A percentile compares a stretch with the other conserved stretches of the same genome.
phyloP scores from a whole-genome alignment of 1,140 invertebrate genomes.

The Lepidostoma basale region DNA sequence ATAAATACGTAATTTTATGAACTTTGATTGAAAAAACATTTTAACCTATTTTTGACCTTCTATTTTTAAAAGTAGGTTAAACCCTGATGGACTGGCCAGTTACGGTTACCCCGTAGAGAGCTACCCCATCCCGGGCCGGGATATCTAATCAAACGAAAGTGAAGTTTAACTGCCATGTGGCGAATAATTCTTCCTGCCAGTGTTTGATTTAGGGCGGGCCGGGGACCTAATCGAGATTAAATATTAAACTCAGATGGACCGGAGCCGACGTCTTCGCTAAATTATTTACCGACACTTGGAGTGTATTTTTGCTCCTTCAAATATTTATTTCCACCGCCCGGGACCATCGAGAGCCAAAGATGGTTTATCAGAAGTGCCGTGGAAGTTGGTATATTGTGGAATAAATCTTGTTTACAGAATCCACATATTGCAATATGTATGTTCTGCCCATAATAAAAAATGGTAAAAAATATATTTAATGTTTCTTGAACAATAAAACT shows the following conservation, averaged over 20 bases:
- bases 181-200: constrained; percentile 34
- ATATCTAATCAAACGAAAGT: constrained; percentile 35
- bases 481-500: too few relatives aligned
- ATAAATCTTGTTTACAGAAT: too few relatives aligned
- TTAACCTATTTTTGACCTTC: too few relatives aligned
- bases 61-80: too few relatives aligned
- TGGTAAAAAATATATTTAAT: too few relatives aligned
- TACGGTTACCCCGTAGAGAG: neutral
- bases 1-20: too few relatives aligned
- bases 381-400: too few relatives aligned
- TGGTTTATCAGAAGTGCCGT: too few relatives aligned
- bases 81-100: too few relatives aligned
- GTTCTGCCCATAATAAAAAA: too few relatives aligned
- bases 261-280: constrained; percentile 36
- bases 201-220: constrained; percentile 33
- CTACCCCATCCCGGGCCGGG: neutral
- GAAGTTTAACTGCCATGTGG: constrained; percentile 31
- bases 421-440: too few relatives aligned
- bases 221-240: constrained; percentile 39
- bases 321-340: constrained; percentile 36
- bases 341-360: neutral
- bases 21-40: too few relatives aligned
- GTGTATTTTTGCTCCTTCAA: constrained; percentile 36
- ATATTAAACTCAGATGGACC: constrained; percentile 35
- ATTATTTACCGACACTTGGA: constrained; percentile 38